Evolutionary conservation across 2,113 vertebrate species (phyloP).

Genomic region (Eublepharis macularius): DNA sequence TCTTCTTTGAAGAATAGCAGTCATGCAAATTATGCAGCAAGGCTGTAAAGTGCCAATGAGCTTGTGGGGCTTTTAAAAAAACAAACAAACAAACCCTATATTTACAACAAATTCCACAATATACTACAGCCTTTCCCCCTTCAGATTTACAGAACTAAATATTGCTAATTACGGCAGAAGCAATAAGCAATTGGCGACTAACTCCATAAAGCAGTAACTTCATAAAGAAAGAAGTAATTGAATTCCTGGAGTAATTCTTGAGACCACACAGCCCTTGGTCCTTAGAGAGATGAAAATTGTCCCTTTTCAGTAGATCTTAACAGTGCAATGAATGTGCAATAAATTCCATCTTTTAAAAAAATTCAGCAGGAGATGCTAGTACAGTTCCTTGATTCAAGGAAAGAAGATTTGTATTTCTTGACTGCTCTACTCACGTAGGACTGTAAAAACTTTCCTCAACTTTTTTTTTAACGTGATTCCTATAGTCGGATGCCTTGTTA

Average conservation of each 20-base stretch:
- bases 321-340: constrained; percentile 78
- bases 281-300: constrained; percentile 75
- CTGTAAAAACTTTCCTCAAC: constrained; percentile 76
- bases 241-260: constrained; percentile 77
- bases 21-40: constrained; percentile 75
- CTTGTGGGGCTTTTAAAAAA: constrained; percentile 50
- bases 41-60: constrained; percentile 73
- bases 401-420: constrained; percentile 81
- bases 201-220: constrained; percentile 74
- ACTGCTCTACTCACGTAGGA: constrained; percentile 82
- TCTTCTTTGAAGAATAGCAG: constrained; percentile 54
- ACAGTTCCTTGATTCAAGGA: constrained; percentile 99
- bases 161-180: constrained; percentile 76
- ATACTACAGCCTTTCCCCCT: constrained; percentile 73
- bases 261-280: constrained; percentile 78
- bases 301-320: constrained; percentile 80
- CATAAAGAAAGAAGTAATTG: constrained; percentile 63
- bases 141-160: constrained; percentile 77
- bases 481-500: constrained; percentile 85
- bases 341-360: constrained; percentile 75
- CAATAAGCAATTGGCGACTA: constrained; percentile 75
- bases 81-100: constrained; percentile 52
- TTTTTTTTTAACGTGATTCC: constrained; percentile 76
- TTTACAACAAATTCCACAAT: constrained; percentile 78
- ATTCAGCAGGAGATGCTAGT: constrained; percentile 82